Base-by-base conservation (phyloP, 2,888 invertebrate species). In the Himalopsyche tibetana region DNA sequence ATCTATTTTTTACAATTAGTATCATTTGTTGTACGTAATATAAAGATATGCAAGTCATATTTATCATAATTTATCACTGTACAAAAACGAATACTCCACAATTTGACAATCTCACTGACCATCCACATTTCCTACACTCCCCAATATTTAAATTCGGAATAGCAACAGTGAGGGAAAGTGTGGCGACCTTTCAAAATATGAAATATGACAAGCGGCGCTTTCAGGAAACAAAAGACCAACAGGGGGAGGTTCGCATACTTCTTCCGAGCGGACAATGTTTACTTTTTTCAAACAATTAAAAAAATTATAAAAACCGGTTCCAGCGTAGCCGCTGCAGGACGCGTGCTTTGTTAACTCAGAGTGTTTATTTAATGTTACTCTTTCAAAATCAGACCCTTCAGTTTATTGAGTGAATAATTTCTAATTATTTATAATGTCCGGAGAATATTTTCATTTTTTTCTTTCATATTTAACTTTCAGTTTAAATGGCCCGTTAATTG, bases 321-420 rank as follows among this genome's bases (percentile, higher is more conserved):
- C n/a, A n/a, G 51, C 36, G 15, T 83, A 36, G 51, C 79, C 84
- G 55, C 82, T 80, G 55, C 63, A 82, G 40, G 36, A 79, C 87
- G 85, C 85, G 85, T 82, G 87, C 85, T 84, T 19, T 63, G 84
- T 82, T 86, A 83, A 85, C 87, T 80, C 40, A 38, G 85, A 85
- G 83, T 85, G 87, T 87, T 87, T 87, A 87, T 87, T 85, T 85
- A 84, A 85, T 85, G 82, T 85, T 81, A 80, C 83, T 80, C 40
- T 81, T 81, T 84, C 42, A 79, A 79, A 80, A 28, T 40, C 56
- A 69, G 80, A 82, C 87, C 87, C 87, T 87, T 80, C 80, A 82
- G 79, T 85, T 85, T 85, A 87, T 87, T 84, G 82, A 83, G 87
- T 83, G 85, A 87, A 85, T 87, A 87, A 85, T 87, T 87, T 87